These are phyloP conservation scores for Acanthosepion esculentum DNA, from an alignment of 2,888 invertebrate genomes.

Conservation along the genomic window DNA sequence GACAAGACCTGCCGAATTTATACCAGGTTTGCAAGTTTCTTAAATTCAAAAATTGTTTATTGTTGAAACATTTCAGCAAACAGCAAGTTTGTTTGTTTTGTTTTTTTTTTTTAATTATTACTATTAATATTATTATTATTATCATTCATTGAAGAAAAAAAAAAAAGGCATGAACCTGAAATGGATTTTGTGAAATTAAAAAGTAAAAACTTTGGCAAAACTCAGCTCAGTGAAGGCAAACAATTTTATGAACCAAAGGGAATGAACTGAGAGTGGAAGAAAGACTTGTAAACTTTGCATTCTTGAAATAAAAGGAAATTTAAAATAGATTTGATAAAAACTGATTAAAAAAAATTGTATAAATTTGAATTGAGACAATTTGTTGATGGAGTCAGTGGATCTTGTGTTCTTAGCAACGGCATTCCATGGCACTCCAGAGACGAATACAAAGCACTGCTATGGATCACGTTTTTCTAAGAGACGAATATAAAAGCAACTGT, in stretches of 20 bases:
- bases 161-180: neutral
- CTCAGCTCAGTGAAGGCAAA: neutral
- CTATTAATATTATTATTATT: neutral
- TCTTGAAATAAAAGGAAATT: neutral
- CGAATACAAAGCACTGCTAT: neutral
- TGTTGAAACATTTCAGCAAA: slow-evolving; percentile 20
- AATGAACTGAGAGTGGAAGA: neutral
- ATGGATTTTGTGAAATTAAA: neutral
- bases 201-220: neutral
- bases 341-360: neutral
- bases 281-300: slow-evolving; percentile 6
- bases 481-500: neutral
- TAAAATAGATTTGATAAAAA: neutral
- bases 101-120: neutral
- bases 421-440: neutral
- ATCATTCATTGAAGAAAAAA: neutral
- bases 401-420: neutral
- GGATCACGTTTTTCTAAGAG: neutral
- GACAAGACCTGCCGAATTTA: neutral
- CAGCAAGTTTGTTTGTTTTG: neutral
- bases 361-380: neutral
- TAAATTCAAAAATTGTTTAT: neutral
- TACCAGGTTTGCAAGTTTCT: neutral
- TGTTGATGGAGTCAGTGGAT: neutral
- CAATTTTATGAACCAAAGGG: neutral